Conservation (phyloP, 64 coral and sea anemone species). For the Porites australiensis region DNA sequence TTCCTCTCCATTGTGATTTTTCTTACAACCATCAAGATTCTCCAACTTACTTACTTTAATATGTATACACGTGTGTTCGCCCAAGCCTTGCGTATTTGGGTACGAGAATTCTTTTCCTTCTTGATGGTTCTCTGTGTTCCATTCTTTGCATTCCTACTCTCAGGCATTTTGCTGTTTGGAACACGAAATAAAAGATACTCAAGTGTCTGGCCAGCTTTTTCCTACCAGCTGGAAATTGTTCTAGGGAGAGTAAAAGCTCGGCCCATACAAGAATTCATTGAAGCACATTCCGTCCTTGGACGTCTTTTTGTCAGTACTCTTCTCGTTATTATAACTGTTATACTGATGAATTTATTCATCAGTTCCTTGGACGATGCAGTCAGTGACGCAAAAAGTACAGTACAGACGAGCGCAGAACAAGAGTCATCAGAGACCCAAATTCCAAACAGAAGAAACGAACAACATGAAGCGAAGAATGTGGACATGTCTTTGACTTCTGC, state of each 20-base stretch:
- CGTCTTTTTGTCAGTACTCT: neutral
- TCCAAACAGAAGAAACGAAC: too few relatives aligned
- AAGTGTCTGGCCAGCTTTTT: neutral
- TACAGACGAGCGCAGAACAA: too few relatives aligned
- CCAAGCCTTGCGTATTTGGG: neutral
- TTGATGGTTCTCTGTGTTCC: neutral
- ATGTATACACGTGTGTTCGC: neutral
- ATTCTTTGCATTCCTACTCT: neutral
- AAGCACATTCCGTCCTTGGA: neutral
- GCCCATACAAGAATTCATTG: neutral
- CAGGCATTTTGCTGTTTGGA: neutral
- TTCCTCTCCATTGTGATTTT: neutral
- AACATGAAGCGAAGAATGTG: too few relatives aligned
- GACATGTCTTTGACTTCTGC: too few relatives aligned
- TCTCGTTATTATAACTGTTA: neutral
- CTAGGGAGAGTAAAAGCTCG: neutral
- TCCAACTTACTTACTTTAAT: constrained; percentile 12
- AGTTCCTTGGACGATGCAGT: neutral
- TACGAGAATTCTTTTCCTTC: neutral
- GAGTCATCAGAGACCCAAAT: too few relatives aligned
- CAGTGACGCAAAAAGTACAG: neutral
- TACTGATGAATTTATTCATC: neutral
- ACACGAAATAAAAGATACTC: neutral
- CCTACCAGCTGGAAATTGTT: neutral
- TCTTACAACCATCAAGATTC: neutral